phyloP scores from a whole-genome alignment of 2,888 invertebrate species.

The Anodontia alba region DNA sequence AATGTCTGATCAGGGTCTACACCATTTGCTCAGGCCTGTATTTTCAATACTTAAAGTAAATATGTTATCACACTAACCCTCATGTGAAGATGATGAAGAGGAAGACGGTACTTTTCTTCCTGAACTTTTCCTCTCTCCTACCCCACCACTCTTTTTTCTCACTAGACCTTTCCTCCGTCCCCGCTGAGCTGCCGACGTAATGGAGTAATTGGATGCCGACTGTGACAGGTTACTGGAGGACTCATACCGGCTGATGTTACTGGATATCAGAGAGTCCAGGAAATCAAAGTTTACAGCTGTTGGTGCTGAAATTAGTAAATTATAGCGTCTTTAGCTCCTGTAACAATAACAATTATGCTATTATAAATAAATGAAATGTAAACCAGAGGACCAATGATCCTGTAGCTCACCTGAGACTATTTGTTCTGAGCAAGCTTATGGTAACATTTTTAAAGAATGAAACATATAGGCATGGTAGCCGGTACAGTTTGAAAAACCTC shows the following conservation, averaged over 20 bases:
- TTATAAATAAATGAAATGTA: too few species aligned
- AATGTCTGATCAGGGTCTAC: too few species aligned
- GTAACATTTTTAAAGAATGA: too few species aligned
- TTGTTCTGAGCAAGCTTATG: too few species aligned
- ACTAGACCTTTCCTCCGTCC: constrained; percentile 38
- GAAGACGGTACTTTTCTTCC: constrained; percentile 49
- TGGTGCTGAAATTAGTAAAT: constrained; percentile 50
- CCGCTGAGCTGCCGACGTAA: constrained; percentile 48
- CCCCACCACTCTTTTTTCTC: constrained; percentile 38
- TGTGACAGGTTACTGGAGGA: constrained; percentile 73
- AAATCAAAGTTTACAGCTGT: constrained; percentile 77
- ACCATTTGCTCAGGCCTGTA: too few species aligned
- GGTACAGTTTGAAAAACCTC: too few species aligned
- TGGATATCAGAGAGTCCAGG: constrained; percentile 74
- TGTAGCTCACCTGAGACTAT: too few species aligned
- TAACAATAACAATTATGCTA: too few species aligned
- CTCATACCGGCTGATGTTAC: constrained; percentile 71
- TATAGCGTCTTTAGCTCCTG: too few species aligned
- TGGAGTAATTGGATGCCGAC: constrained; percentile 75
- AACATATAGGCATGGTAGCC: too few species aligned
- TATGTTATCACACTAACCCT: constrained; percentile 32
- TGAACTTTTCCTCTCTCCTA: neutral
- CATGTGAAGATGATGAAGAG: constrained; percentile 55
- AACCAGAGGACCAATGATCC: too few species aligned
- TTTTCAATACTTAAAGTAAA: too few species aligned